Evolutionary conservation across 2,888 invertebrate species (phyloP).

Genomic region (Macaria notata): DNA sequence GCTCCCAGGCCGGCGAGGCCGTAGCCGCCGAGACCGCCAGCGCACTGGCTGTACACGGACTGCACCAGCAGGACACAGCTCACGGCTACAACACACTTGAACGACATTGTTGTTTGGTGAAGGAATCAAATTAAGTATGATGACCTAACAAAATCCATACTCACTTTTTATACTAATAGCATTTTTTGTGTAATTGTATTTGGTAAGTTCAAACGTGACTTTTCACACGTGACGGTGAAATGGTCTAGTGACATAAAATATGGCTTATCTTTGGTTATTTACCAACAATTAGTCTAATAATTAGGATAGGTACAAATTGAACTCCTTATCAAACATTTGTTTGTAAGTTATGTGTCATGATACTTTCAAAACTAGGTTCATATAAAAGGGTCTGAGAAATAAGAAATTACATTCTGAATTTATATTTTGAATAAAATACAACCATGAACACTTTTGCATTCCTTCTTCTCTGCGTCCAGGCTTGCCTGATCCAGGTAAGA

Average conservation of each 20-base stretch:
- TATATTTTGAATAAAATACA: conserved; percentile 12
- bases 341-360: not conserved
- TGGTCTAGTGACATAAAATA: conserved; percentile 1
- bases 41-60: not conserved
- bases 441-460: conserved; percentile 37
- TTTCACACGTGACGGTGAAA: conserved; percentile 4
- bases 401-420: not conserved
- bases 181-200: conserved; percentile 1
- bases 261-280: not conserved
- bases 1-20: conserved; percentile 32
- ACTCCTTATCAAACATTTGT: not conserved
- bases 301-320: not conserved
- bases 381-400: not conserved
- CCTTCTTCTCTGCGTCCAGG: conserved; percentile 35
- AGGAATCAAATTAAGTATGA: conserved; percentile 7
- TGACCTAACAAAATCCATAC: not conserved
- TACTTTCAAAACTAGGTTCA: conserved; percentile 6
- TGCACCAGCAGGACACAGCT: conserved; percentile 23
- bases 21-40: too few relatives aligned
- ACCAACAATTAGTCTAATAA: not conserved
- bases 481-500: conserved; percentile 38
- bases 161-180: conserved; percentile 6
- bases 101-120: conserved; percentile 16
- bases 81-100: conserved; percentile 18
- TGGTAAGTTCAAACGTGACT: not conserved